These are phyloP conservation scores for Diadromus collaris DNA, from an alignment of 2,888 invertebrate genomes.

Conservation along the genomic window DNA sequence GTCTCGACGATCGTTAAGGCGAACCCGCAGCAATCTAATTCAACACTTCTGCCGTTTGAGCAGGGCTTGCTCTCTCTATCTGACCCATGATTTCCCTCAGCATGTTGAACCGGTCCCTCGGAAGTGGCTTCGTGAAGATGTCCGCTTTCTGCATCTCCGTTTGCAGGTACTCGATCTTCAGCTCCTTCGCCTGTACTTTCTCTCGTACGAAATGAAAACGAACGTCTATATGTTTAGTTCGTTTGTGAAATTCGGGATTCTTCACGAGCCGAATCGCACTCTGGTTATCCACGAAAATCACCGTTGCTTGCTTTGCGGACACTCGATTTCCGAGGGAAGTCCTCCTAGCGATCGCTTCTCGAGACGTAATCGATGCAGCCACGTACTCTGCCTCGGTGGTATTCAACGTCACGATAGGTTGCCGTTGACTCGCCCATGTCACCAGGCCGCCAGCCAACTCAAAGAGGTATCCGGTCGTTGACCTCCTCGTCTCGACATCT, in stretches of 20 bases:
- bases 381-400: no score
- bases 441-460: no score
- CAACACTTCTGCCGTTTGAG: constrained; percentile 5
- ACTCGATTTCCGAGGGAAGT: background rate
- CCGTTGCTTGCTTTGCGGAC: constrained; percentile 12
- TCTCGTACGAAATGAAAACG: constrained; percentile 17
- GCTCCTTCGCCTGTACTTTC: background rate
- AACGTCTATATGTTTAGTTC: constrained; percentile 10
- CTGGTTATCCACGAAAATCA: constrained; percentile 15
- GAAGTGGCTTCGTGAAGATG: constrained; percentile 7
- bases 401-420: no score
- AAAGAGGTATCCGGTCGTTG: no score
- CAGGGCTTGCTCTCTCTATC: background rate
- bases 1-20: background rate
- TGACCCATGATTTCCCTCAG: background rate
- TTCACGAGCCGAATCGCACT: constrained; percentile 19
- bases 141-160: constrained; percentile 9
- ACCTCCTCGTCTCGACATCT: no score
- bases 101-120: constrained; percentile 4
- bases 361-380: no score
- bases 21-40: background rate
- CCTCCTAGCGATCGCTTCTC: no score
- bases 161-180: constrained; percentile 11
- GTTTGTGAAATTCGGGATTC: constrained; percentile 19
- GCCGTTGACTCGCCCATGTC: no score